Evolutionary conservation across 2,888 invertebrate species (phyloP).

Genomic region (Azorinus chamasolen): DNA sequence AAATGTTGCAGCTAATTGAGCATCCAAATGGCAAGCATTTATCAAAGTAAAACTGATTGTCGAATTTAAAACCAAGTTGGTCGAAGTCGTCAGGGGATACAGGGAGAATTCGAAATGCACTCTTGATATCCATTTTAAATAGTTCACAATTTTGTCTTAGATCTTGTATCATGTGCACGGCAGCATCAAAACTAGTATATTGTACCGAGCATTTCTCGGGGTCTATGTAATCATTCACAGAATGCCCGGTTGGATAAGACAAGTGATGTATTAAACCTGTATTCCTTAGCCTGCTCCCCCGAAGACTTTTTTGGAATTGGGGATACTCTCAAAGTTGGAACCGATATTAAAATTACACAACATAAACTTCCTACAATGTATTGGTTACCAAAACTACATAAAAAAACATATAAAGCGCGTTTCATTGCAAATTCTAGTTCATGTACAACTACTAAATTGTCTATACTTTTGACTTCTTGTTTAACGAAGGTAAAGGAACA

Average conservation of each 20-base stretch:
- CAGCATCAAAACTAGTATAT: conserved; percentile 55
- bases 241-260: conserved; percentile 32
- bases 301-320: conserved; percentile 41
- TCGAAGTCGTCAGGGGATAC: conserved; percentile 10
- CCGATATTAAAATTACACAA: no score
- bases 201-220: conserved; percentile 36
- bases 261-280: conserved; percentile 44
- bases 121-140: conserved; percentile 42
- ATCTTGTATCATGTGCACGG: conserved; percentile 37
- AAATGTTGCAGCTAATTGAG: neutral
- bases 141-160: conserved; percentile 30
- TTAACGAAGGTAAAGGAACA: no score
- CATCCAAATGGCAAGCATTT: conserved; percentile 4
- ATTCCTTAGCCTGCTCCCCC: conserved; percentile 8
- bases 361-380: no score
- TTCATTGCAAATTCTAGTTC: no score
- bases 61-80: neutral
- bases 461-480: no score
- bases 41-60: neutral
- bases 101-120: conserved; percentile 40
- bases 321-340: conserved; percentile 26
- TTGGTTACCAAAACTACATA: no score
- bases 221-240: conserved; percentile 46
- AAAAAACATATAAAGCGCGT: no score
- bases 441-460: no score